Percentiles rank a stretch among this genome's conserved stretches.
These are phyloP conservation scores for Pachydiplax longipennis DNA, from an alignment of 2,888 invertebrate genomes.

Conservation along the genomic window DNA sequence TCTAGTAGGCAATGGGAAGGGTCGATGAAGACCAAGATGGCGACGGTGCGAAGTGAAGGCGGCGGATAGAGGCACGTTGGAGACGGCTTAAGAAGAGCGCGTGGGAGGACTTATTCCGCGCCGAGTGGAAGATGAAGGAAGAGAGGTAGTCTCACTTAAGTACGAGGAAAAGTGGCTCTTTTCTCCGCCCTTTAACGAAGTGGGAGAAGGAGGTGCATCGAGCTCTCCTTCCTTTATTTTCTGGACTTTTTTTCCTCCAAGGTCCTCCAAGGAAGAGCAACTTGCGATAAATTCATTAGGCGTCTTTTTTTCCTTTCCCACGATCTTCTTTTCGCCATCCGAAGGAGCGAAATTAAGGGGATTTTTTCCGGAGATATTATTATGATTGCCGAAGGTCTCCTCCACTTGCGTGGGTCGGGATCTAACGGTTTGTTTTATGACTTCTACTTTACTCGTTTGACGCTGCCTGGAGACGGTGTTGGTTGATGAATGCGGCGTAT, in stretches of 20 bases:
- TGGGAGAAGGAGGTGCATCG: not conserved
- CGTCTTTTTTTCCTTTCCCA: not conserved
- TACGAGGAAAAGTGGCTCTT: not conserved
- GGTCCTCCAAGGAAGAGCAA: not conserved
- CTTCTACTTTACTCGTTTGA: too few relatives aligned
- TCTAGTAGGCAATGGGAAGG: not conserved
- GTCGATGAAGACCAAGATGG: not conserved
- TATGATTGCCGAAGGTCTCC: not conserved
- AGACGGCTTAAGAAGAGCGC: too few relatives aligned
- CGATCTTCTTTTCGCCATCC: not conserved
- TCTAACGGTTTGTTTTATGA: too few relatives aligned
- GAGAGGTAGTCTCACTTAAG: conserved; percentile 1
- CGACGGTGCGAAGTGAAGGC: not conserved
- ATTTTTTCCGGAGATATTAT: not conserved
- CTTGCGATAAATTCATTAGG: conserved; percentile 25
- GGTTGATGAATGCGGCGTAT: too few relatives aligned
- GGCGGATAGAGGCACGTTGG: not conserved
- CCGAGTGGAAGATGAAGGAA: not conserved
- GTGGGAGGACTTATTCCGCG: not conserved
- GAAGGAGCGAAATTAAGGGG: not conserved
- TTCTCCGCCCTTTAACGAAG: not conserved
- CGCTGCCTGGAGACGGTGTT: too few relatives aligned
- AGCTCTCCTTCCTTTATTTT: not conserved
- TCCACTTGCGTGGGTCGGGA: not conserved
- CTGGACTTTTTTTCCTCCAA: not conserved